Percentiles rank a stretch among this genome's conserved stretches.
phyloP scores from a whole-genome alignment of 2,113 vertebrate species.

The Mesitornis unicolor region DNA sequence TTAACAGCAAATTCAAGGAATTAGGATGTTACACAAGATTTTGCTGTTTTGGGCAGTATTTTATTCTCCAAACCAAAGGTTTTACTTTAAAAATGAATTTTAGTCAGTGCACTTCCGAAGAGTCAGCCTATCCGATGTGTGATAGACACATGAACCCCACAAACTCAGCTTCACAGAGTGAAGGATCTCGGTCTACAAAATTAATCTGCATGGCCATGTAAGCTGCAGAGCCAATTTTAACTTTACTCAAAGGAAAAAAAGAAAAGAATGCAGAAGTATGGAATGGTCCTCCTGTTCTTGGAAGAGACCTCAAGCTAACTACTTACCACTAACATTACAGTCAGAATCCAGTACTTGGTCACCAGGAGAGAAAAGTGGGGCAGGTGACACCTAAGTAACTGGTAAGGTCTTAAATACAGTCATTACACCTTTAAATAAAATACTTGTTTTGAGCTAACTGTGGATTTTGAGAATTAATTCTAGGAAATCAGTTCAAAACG shows the following conservation, averaged over 20 bases:
- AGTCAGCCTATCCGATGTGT: not conserved
- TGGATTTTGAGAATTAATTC: not conserved
- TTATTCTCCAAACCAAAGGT: not conserved
- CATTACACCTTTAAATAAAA: not conserved
- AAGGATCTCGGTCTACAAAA: not conserved
- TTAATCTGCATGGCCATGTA: not conserved
- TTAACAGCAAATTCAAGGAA: not conserved
- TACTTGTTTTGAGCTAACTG: not conserved
- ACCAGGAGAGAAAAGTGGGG: not conserved
- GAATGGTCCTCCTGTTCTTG: not conserved
- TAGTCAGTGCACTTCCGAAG: not conserved
- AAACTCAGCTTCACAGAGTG: not conserved
- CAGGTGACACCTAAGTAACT: not conserved
- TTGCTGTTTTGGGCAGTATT: not conserved
- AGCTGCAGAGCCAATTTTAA: not conserved
- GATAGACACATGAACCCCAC: not conserved
- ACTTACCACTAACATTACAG: not conserved
- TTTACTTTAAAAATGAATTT: not conserved
- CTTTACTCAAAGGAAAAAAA: not conserved
- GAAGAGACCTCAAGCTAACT: not conserved
- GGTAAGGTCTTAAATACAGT: not conserved
- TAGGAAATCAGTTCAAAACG: not conserved
- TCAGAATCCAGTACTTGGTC: not conserved
- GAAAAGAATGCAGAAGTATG: not conserved
- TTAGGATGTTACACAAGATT: not conserved